phyloP scores from a whole-genome alignment of 2,113 vertebrate species.

The Donacobius atricapilla region DNA sequence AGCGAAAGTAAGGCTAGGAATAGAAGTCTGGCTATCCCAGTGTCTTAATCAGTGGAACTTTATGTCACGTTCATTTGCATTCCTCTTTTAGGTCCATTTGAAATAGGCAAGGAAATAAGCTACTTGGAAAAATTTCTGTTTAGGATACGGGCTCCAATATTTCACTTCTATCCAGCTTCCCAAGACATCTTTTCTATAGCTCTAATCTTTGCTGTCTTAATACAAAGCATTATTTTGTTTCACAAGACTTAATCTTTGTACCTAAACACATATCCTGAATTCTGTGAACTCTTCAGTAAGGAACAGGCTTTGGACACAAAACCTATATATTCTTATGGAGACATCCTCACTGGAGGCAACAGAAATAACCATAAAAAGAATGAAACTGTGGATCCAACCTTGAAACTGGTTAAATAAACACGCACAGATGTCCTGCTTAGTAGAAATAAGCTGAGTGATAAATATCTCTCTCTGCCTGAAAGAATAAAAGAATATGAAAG shows the following conservation, averaged over 20 bases:
- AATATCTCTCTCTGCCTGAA: not conserved
- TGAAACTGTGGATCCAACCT: not conserved
- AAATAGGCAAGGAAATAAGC: not conserved
- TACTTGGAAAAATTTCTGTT: not conserved
- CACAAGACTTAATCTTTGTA: not conserved
- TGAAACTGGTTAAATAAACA: constrained; percentile 29
- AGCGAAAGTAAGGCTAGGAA: not conserved
- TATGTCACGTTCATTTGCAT: not conserved
- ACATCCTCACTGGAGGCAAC: not conserved
- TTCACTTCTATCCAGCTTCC: not conserved
- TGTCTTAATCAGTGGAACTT: not conserved
- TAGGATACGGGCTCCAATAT: not conserved
- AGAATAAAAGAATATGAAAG: not conserved
- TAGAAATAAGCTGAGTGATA: not conserved
- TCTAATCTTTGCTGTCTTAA: not conserved
- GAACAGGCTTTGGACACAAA: not conserved
- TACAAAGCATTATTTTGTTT: not conserved
- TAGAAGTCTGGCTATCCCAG: not conserved
- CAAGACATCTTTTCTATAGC: not conserved
- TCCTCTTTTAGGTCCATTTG: not conserved
- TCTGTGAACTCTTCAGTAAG: not conserved
- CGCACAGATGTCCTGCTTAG: not conserved
- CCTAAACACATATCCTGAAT: not conserved
- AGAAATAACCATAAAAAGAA: not conserved
- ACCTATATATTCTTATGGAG: not conserved